Evolutionary conservation across 2,113 vertebrate species (phyloP), one percentile per base, ranked within the genome.

Genomic region (Microtus ochrogaster): DNA sequence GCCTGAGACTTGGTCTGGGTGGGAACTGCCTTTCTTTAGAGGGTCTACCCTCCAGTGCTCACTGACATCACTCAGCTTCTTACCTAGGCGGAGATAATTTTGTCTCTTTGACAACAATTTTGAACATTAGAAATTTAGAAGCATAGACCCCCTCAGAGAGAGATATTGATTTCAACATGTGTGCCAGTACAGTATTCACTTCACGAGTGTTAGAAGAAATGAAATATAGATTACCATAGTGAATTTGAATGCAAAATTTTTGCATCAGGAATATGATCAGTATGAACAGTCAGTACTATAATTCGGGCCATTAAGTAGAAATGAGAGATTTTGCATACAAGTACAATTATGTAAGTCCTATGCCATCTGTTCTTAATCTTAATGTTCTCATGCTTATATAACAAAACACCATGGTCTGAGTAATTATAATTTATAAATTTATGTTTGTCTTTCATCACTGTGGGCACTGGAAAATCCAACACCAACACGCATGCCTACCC

Each of bases 101-200:
- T 91, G 19, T 85, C 65, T 89, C 83, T 58, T n/a, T 94, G 36
- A 55, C 22, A 91, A 52, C 26, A 91, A 24, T 76, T 81, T 70
- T 74, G 47, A 89, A 79, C 70, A 83, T 76, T 89, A n/a, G 73
- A 89, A n/a, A 92, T 77, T 49, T 89, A 82, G 28, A 82, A 52
- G 7, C 89, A 41, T 76, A 12, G 9, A 2, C 12, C 44, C 65
- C 55, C 55, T 89, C 49, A 74, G 92, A 70, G 52, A 93, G 28
- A 84, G 68, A 33, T 76, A 89, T 81, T 92, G 90, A 41, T 7
- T 68, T 95, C 70, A 88, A n/a, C 83, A 61, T 93, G 52, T 95
- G 90, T 70, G 1, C 24, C 41, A 73, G 36, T 78, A 81, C 24
- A 74, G 12, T 92, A 24, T 85, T 85, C 21, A 66, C 61, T 91